Percentiles rank a stretch among this genome's conserved stretches.
phyloP scores from a whole-genome alignment of 2,888 invertebrate genomes.

The Mesorhabditis belari region DNA sequence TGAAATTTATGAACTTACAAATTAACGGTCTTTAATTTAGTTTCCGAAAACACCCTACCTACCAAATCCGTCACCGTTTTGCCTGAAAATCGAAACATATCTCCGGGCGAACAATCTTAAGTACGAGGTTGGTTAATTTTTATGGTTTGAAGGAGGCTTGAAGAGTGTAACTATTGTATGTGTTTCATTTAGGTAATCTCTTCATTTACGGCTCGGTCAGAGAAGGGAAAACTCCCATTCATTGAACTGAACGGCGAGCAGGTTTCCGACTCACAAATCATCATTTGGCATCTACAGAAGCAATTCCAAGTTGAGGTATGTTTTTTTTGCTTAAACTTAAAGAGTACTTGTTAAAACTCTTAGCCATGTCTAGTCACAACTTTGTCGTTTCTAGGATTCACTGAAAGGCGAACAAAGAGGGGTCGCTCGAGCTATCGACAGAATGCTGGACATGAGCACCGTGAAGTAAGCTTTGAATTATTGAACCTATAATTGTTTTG shows the following conservation, averaged over 20 bases:
- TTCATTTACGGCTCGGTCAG: conserved; percentile 20
- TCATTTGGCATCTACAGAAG: conserved; percentile 27
- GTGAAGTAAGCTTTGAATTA: conserved; percentile 63
- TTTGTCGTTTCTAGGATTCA: conserved; percentile 61
- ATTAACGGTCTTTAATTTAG: conserved; percentile 5
- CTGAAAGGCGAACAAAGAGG: conserved; percentile 78
- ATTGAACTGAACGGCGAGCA: conserved; percentile 31
- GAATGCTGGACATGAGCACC: conserved; percentile 89
- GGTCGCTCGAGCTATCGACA: conserved; percentile 82
- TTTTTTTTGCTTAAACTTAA: background rate
- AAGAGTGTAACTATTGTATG: background rate
- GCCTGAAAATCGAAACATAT: conserved; percentile 49
- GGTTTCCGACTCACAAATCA: conserved; percentile 29
- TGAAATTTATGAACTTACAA: background rate
- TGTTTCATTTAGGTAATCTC: conserved; percentile 13
- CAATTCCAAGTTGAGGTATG: conserved; percentile 21
- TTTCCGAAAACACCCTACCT: conserved; percentile 38
- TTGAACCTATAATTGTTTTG: background rate
- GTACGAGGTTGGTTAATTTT: conserved; percentile 30
- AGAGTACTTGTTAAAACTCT: background rate
- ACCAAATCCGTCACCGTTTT: conserved; percentile 48
- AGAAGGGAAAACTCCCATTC: conserved; percentile 25
- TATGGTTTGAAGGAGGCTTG: background rate
- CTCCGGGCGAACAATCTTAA: conserved; percentile 44
- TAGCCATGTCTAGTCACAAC: background rate